Evolutionary conservation across 1,140 invertebrate species (phyloP).

Genomic region (Drosophila lini): DNA sequence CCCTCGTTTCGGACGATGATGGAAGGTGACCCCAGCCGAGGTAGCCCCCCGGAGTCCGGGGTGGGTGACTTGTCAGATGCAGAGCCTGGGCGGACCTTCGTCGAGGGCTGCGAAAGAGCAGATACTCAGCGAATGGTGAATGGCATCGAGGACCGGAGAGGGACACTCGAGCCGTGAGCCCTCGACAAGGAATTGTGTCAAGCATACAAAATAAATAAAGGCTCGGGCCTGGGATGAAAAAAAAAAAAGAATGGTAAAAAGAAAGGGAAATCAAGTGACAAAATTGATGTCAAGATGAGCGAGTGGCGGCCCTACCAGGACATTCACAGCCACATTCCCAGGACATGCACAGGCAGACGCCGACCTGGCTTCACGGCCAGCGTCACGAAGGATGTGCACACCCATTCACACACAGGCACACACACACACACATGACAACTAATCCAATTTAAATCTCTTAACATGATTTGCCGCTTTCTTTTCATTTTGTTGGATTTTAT

Average conservation of each 20-base stretch:
- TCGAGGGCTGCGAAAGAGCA: conserved; percentile 65
- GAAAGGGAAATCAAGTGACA: conserved; percentile 67
- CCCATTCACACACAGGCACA: conserved; percentile 5
- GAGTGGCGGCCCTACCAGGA: conserved; percentile 34
- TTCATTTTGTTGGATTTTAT: conserved; percentile 80
- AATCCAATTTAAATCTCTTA: conserved; percentile 83
- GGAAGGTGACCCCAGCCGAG: conserved; percentile 29
- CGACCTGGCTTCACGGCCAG: conserved; percentile 57
- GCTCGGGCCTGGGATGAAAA: conserved; percentile 15
- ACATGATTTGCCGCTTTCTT: conserved; percentile 82
- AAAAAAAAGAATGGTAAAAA: conserved; percentile 31
- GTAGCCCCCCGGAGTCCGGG: not conserved
- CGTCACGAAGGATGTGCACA: conserved; percentile 33
- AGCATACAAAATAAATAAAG: conserved; percentile 74
- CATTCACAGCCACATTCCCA: conserved; percentile 19
- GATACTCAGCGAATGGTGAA: conserved; percentile 53
- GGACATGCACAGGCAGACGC: conserved; percentile 3
- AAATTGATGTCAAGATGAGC: conserved; percentile 79
- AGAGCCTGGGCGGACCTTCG: conserved; percentile 10
- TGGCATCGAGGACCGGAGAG: conserved; percentile 64
- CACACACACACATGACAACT: conserved; percentile 65
- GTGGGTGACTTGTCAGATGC: conserved; percentile 24
- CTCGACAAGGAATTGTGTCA: conserved; percentile 74
- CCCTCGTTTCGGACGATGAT: conserved; percentile 8
- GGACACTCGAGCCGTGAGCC: conserved; percentile 57